Evolutionary conservation across 2,888 invertebrate genomes (phyloP).

Genomic region (Andrena minutula): DNA sequence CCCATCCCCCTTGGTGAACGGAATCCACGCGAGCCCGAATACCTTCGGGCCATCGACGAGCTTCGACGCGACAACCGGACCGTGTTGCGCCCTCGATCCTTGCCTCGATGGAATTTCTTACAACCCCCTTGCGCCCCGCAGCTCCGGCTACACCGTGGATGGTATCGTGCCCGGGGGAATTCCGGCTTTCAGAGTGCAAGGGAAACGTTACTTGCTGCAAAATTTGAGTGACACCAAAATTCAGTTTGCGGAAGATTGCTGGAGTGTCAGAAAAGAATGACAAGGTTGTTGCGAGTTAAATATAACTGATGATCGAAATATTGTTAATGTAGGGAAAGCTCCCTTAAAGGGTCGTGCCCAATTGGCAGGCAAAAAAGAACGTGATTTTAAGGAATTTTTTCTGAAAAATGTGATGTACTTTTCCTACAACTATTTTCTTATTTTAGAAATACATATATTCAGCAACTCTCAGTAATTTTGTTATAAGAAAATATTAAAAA

Average conservation of each 20-base stretch:
- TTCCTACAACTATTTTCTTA: no score
- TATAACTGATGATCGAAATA: not conserved
- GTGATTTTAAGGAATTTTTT: no score
- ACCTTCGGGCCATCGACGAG: constrained; percentile 8
- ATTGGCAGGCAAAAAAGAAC: no score
- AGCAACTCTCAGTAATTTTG: no score
- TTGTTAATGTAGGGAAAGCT: no score
- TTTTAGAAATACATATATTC: no score
- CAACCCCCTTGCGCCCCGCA: not conserved
- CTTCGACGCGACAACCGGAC: not conserved
- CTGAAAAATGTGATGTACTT: no score
- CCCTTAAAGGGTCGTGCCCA: no score
- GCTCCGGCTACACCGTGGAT: not conserved
- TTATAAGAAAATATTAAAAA: no score
- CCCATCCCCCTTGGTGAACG: not conserved
- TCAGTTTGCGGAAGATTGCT: not conserved
- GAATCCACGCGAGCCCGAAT: constrained; percentile 22
- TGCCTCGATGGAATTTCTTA: constrained; percentile 3
- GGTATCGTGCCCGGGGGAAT: constrained; percentile 10
- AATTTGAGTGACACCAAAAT: constrained; percentile 1
- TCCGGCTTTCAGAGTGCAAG: not conserved
- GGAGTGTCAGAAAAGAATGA: not conserved
- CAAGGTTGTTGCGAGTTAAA: not conserved
- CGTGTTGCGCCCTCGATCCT: not conserved
- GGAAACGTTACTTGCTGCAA: not conserved